Base-by-base conservation (phyloP, 2,888 invertebrate genomes). In the Drosophila atroscutellata region DNA sequence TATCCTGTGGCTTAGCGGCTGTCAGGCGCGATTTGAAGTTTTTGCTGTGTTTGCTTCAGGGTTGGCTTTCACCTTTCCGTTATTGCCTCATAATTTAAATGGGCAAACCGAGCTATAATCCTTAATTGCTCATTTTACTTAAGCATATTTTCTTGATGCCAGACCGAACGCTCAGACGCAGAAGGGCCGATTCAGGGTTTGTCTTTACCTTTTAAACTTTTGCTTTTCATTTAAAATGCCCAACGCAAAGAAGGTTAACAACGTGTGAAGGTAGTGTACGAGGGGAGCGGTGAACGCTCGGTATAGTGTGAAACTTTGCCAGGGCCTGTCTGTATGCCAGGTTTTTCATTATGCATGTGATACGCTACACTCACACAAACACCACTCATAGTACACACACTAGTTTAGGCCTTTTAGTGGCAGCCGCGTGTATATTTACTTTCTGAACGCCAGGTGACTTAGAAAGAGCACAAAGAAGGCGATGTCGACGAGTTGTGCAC, bases 51-150 rank as follows among this genome's bases (percentile, higher is more conserved):
- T 62, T 72, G 65, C 55, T n/a, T 34, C 36, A 47, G 39, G 32
- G 18, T 30, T 42, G 37, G 57, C 58, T 69, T 75, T 74, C 63
- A 68, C 72, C 65, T 70, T 75, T 63, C 65, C 66, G 66, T 77
- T 81, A 77, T 71, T 74, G 59, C 74, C 73, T 72, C 80, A 87
- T 82, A 87, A 80, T 87, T 86, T 82, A 83, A 86, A 87, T 78
- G 85, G 85, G 67, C 80, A 81, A 78, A 75, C 87, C 82, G 72
- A 83, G 87, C 76, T 85, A 87, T 87, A 86, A 86, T 87, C 86
- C 86, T 86, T 87, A 87, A 86, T 86, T 86, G 86, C 86, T 86
- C 87, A 86, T 86, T 86, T 86, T 82, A 83, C 87, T 79, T 82
- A 75, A 82, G 83, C 84, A 86, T 82, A 85, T 83, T 83, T 81